phyloP scores from a whole-genome alignment of 2,797 vertebrate genomes.

The Sitta carolinensis region DNA sequence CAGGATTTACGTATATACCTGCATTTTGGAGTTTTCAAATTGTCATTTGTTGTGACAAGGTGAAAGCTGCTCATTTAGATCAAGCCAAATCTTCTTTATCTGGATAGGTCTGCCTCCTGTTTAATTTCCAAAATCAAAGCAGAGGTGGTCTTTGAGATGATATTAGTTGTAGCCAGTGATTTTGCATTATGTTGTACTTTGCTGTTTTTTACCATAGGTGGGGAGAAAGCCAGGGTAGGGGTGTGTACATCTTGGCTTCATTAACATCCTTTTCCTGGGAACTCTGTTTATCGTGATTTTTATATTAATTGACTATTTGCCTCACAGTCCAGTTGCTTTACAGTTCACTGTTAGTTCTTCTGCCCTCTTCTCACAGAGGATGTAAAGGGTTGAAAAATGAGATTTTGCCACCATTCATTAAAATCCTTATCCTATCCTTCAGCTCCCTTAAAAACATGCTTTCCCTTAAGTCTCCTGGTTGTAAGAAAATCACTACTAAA shows the following conservation, averaged over 20 bases:
- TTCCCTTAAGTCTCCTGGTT: background rate
- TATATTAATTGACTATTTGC: background rate
- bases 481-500: background rate
- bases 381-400: background rate
- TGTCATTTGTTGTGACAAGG: background rate
- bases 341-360: background rate
- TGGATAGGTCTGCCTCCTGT: background rate
- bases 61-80: background rate
- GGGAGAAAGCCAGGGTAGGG: background rate
- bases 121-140: background rate
- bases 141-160: background rate
- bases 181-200: background rate
- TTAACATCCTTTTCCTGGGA: background rate
- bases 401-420: background rate
- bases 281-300: background rate
- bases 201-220: background rate
- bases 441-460: background rate
- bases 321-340: background rate
- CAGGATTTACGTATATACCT: background rate
- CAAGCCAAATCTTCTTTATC: background rate
- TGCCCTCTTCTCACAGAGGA: background rate
- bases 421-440: background rate
- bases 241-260: background rate
- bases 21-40: background rate
- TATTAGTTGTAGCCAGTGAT: background rate